These are phyloP conservation scores for Harpagifer antarcticus DNA, from an alignment of 2,797 vertebrate species.

Conservation along the genomic window DNA sequence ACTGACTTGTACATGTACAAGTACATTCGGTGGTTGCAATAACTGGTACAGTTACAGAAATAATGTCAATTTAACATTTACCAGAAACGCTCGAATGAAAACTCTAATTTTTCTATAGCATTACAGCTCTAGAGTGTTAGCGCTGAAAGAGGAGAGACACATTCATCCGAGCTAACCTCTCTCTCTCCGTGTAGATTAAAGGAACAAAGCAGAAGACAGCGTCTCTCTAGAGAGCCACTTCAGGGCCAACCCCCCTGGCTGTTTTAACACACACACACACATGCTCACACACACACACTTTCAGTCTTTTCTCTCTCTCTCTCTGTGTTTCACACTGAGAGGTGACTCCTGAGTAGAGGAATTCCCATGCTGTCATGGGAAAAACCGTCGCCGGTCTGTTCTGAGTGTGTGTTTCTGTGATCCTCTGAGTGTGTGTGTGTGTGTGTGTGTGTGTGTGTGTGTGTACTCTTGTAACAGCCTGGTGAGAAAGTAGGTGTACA, in stretches of 20 bases:
- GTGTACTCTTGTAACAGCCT: conserved; percentile 16
- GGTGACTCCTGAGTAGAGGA: conserved; percentile 63
- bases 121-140: conserved; percentile 19
- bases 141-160: conserved; percentile 33
- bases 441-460: conserved; percentile 23
- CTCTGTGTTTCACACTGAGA: conserved; percentile 47
- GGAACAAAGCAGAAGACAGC: conserved; percentile 70
- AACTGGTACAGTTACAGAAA: no score
- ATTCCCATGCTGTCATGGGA: conserved; percentile 78
- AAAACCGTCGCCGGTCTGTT: conserved; percentile 49
- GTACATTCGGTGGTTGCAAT: no score
- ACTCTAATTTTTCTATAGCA: background rate
- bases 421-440: conserved; percentile 24
- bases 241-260: conserved; percentile 60
- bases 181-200: conserved; percentile 60
- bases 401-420: conserved; percentile 26
- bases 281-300: conserved; percentile 14
- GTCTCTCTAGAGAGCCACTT: conserved; percentile 66
- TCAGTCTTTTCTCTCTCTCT: background rate
- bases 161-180: conserved; percentile 44
- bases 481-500: conserved; percentile 50
- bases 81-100: background rate
- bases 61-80: no score
- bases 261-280: conserved; percentile 37
- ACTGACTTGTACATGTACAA: no score